Conservation (phyloP, 2,113 vertebrate species). For the Chinchilla lanigera region DNA sequence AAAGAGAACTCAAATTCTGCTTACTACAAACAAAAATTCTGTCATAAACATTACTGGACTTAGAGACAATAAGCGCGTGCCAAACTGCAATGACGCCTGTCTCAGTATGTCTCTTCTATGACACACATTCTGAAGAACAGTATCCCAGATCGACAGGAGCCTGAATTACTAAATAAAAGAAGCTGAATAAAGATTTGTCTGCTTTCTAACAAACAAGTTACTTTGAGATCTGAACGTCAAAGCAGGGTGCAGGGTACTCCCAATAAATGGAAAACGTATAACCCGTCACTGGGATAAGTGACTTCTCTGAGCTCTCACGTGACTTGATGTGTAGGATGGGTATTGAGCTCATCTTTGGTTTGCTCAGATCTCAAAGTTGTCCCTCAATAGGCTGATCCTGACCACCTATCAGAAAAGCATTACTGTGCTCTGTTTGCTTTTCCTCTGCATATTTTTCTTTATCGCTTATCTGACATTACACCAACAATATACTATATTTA, state of each 20-base stretch:
- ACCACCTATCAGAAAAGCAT: background rate
- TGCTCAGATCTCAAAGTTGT: background rate
- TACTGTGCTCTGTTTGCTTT: background rate
- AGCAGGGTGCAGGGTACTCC: background rate
- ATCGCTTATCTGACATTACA: background rate
- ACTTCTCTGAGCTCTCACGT: background rate
- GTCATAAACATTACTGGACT: background rate
- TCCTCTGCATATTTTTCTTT: slow-evolving; percentile 34
- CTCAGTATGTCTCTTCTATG: background rate
- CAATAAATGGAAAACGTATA: background rate
- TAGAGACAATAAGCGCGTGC: background rate
- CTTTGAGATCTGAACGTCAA: background rate
- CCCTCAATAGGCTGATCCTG: background rate
- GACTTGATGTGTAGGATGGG: background rate
- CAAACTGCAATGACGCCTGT: background rate
- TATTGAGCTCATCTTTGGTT: background rate
- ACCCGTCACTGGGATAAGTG: background rate
- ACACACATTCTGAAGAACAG: background rate
- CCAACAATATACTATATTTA: background rate
- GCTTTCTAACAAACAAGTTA: background rate
- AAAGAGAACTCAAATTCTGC: background rate
- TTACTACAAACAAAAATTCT: background rate
- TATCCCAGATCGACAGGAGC: background rate
- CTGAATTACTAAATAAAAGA: background rate
- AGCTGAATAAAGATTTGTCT: background rate